Evolutionary conservation across 30 jellyfish, hydroid and myxozoan species (phyloP).

Genomic region (Sanderia malayensis): DNA sequence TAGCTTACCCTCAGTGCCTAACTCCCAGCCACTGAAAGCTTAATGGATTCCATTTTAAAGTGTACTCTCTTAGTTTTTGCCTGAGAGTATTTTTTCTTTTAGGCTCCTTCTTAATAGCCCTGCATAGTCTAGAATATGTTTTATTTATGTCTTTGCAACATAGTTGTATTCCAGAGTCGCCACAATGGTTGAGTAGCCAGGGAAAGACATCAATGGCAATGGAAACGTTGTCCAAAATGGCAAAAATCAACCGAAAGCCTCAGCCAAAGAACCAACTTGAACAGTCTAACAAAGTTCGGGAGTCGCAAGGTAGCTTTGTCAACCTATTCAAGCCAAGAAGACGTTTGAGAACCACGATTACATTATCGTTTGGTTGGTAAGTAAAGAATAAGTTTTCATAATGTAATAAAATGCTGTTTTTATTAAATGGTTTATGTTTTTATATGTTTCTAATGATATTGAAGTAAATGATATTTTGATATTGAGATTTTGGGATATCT

Average conservation of each 20-base stretch:
- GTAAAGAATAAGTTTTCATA: too few relatives aligned
- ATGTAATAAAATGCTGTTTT: too few relatives aligned
- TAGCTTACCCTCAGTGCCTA: too few relatives aligned
- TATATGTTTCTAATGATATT: too few relatives aligned
- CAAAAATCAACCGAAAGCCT: conserved; percentile 41
- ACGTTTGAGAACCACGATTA: conserved; percentile 28
- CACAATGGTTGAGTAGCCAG: conserved; percentile 70
- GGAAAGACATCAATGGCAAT: conserved; percentile 40
- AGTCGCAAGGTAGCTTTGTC: conserved; percentile 27
- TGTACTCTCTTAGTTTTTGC: too few relatives aligned
- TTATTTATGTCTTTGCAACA: not conserved
- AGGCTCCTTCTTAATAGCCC: too few relatives aligned
- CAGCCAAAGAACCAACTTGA: conserved; percentile 3
- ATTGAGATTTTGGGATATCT: not conserved
- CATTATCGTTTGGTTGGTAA: conserved; percentile 50
- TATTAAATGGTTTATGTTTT: too few relatives aligned
- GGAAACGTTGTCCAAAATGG: conserved; percentile 33
- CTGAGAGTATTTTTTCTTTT: too few relatives aligned
- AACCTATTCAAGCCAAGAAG: conserved; percentile 26
- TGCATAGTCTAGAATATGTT: too few relatives aligned
- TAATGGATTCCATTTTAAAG: too few relatives aligned
- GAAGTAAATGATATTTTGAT: not conserved
- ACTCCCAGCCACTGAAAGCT: too few relatives aligned
- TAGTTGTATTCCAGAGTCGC: conserved; percentile 72
- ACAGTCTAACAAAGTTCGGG: conserved; percentile 9